Base-by-base conservation (phyloP, 1,140 invertebrate species). In the Drosophila sp. region DNA sequence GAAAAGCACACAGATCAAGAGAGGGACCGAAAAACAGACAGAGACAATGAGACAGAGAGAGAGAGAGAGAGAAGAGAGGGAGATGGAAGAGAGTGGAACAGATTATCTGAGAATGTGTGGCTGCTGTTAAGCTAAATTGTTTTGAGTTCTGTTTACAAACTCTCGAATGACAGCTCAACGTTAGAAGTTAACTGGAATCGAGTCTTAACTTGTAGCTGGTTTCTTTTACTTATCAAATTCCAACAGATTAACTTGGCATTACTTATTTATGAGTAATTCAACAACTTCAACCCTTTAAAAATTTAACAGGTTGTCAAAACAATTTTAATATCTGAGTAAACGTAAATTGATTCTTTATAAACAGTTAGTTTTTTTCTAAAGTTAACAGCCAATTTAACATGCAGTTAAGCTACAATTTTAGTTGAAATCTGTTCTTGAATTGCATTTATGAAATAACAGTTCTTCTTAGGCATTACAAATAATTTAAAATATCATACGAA, bases 91-190 rank as follows among this genome's bases (percentile, higher is more conserved):
- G 13, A 51, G 8, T 21, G 21, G 11, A 3, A 21, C 4, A 40
- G 34, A 27, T 41, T 57, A 29, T 50, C 34, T 50, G 14, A 7
- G n/a, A 32, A 38, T 48, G 41, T 18, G 7, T 21, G 18, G 8
- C 7, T 45, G 13, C 25, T 45, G 25, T 32, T 50, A 50, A 50
- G 46, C 46, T 50, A 50, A 50, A 50, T 50, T 29, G 46, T 32
- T 50, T 50, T 50, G n/a, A 50, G 25, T 50, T 32, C 8, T 50
- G n/a, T 50, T 14, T 27, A 27, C 29, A 48, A 48, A 48, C 25
- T 48, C 46, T 48, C 41, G 41, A 45, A 45, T 45, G 41, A 45
- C 41, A 45, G 41, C 16, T 18, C 13, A 45, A 18, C 18, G 9
- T 45, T 45, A 45, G 43, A 45, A 45, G 43, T 45, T 2, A 45